phyloP scores from a whole-genome alignment of 2,888 invertebrate genomes.

The Augiades crinisus region DNA sequence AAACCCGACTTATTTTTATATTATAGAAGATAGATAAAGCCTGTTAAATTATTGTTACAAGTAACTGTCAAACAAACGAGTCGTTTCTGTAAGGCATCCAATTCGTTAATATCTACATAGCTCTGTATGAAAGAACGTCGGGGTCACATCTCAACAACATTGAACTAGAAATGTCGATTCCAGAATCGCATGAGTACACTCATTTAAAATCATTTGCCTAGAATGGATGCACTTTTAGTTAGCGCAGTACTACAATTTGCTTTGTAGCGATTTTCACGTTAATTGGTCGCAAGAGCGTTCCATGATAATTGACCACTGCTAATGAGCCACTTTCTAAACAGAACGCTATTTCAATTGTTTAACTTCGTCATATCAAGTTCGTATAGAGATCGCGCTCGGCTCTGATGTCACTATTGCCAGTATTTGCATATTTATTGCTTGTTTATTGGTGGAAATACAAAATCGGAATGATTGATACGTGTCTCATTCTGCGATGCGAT shows the following conservation, averaged over 20 bases:
- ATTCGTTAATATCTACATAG: no score
- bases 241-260: constrained; percentile 5
- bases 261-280: constrained; percentile 17
- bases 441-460: constrained; percentile 24
- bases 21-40: no score
- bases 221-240: constrained; percentile 11
- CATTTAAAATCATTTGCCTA: constrained; percentile 21
- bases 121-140: no score
- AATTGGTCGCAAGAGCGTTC: constrained; percentile 15
- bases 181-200: not conserved
- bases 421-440: constrained; percentile 38
- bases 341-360: constrained; percentile 49
- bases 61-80: no score
- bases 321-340: constrained; percentile 62
- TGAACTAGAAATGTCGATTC: constrained; percentile 10
- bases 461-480: constrained; percentile 21
- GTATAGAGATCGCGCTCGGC: constrained; percentile 35
- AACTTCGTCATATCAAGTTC: constrained; percentile 50
- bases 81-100: no score
- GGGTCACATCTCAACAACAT: constrained; percentile 1
- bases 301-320: constrained; percentile 30
- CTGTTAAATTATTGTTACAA: no score
- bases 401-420: constrained; percentile 54
- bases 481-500: not conserved
- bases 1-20: no score